phyloP scores from a whole-genome alignment of 2,113 vertebrate species.

The Chionis minor region DNA sequence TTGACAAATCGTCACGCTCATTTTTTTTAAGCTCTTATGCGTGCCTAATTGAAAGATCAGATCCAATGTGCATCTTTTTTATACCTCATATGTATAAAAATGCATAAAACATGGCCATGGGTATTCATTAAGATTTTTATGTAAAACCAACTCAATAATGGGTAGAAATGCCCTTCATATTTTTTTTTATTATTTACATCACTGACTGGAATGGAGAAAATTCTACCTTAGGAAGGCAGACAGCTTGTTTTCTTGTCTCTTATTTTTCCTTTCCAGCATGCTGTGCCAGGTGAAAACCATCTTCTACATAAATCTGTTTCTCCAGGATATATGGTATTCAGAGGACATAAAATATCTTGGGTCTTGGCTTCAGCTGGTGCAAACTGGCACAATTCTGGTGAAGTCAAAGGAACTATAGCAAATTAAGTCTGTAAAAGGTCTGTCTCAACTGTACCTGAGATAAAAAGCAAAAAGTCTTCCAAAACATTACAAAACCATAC shows the following conservation, averaged over 20 bases:
- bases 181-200: background rate
- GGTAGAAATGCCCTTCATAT: background rate
- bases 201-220: background rate
- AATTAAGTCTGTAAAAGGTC: background rate
- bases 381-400: background rate
- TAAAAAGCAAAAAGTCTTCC: background rate
- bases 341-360: background rate
- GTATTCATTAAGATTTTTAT: background rate
- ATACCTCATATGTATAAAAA: background rate
- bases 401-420: background rate
- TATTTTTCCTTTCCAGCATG: background rate
- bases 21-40: background rate
- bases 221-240: background rate
- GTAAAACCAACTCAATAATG: background rate
- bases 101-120: background rate
- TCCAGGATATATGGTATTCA: background rate
- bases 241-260: background rate
- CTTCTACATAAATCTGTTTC: background rate
- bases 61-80: background rate
- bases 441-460: background rate
- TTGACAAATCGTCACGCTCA: background rate
- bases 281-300: background rate
- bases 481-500: background rate
- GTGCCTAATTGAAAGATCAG: slow-evolving; percentile 11
- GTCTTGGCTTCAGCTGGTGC: background rate